phyloP scores from a whole-genome alignment of 2,113 vertebrate species.

The Notarius lentiginosus region DNA sequence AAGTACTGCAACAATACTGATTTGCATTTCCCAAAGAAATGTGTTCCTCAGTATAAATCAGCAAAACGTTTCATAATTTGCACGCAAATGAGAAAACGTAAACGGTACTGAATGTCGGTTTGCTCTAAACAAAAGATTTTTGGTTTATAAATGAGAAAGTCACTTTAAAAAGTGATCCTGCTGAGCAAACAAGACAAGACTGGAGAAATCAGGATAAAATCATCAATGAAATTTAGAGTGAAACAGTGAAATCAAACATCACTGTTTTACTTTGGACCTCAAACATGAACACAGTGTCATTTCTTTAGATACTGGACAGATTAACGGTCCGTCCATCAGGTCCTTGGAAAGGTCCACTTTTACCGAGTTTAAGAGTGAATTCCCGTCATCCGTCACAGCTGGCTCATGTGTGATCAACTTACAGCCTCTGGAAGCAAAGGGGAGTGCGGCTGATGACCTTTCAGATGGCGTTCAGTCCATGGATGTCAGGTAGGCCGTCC shows the following conservation, averaged over 20 bases:
- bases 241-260: not conserved
- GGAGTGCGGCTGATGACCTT: conserved; percentile 82
- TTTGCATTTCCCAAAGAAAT: not conserved
- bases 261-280: not conserved
- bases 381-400: conserved; percentile 4
- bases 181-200: not conserved
- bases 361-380: conserved; percentile 31
- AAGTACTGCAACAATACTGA: not conserved
- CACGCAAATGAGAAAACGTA: too few species aligned
- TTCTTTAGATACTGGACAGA: conserved; percentile 47
- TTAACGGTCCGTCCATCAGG: conserved; percentile 23
- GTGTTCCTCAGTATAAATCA: too few species aligned
- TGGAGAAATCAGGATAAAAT: not conserved
- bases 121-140: too few species aligned
- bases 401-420: conserved; percentile 76
- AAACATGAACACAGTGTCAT: not conserved
- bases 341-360: conserved; percentile 44
- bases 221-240: not conserved
- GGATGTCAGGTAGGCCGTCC: conserved; percentile 86
- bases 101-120: too few species aligned
- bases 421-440: conserved; percentile 83
- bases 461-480: conserved; percentile 96
- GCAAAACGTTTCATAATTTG: too few species aligned
- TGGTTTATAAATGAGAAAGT: too few species aligned
- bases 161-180: not conserved